These are phyloP conservation scores for Zhengitettix transpicula DNA, from an alignment of 2,888 invertebrate species.

Conservation along the genomic window DNA sequence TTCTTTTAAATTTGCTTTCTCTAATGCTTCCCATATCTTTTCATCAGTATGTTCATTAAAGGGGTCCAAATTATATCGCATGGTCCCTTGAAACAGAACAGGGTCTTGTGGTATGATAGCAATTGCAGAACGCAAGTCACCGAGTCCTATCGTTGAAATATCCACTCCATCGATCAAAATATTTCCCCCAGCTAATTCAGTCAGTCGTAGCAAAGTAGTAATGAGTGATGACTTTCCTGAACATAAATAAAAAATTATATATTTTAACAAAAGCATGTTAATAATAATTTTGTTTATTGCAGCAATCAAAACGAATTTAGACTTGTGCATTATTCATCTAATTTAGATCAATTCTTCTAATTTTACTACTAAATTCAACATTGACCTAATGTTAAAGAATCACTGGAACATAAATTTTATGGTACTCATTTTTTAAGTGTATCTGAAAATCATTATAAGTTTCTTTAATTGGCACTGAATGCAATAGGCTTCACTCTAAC, in stretches of 20 bases:
- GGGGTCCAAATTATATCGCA: constrained; percentile 21
- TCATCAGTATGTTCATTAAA: constrained; percentile 19
- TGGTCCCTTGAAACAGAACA: constrained; percentile 20
- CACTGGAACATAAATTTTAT: too few species aligned
- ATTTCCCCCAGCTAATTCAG: constrained; percentile 17
- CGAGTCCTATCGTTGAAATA: constrained; percentile 15
- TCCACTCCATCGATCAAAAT: constrained; percentile 19
- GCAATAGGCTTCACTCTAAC: too few species aligned
- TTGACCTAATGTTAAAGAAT: too few species aligned
- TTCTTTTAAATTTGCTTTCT: constrained; percentile 18
- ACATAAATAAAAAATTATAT: background rate
- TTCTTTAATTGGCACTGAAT: too few species aligned
- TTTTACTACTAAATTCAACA: too few species aligned
- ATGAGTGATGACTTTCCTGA: constrained; percentile 19
- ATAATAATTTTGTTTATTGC: too few species aligned
- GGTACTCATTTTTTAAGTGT: too few species aligned
- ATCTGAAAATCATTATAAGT: too few species aligned
- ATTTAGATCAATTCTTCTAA: too few species aligned
- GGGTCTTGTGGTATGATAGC: constrained; percentile 23
- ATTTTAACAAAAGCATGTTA: too few species aligned
- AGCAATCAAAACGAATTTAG: too few species aligned
- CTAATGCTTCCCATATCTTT: constrained; percentile 19
- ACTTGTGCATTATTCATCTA: too few species aligned
- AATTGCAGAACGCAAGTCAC: constrained; percentile 17
- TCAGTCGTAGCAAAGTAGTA: constrained; percentile 17